Conservation (phyloP, 2,113 vertebrate species). For the Oxyura jamaicensis region DNA sequence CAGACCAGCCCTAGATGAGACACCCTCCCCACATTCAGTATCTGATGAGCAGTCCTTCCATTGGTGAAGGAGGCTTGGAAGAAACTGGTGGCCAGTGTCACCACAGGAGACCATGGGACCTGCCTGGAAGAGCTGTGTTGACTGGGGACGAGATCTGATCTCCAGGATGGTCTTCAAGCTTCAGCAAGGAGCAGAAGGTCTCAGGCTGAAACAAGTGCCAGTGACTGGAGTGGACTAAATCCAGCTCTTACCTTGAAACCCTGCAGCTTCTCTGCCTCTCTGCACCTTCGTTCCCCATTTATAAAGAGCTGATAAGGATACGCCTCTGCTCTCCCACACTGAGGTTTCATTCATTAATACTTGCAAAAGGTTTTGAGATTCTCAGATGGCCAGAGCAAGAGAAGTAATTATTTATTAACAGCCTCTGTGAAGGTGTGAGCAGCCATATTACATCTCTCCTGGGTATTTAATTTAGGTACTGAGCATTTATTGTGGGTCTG, state of each 20-base stretch:
- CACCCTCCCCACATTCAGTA: accelerated
- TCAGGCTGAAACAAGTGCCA: neutral
- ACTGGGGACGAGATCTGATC: neutral
- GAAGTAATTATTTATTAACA: slow-evolving; percentile 68
- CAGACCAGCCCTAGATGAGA: neutral
- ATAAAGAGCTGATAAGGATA: slow-evolving; percentile 27
- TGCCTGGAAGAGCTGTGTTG: neutral
- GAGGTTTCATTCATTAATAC: slow-evolving; percentile 46
- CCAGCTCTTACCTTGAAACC: neutral
- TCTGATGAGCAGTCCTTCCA: accelerated
- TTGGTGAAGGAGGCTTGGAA: neutral
- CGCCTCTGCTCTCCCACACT: neutral
- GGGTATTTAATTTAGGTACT: slow-evolving; percentile 67
- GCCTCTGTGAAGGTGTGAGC: slow-evolving; percentile 45
- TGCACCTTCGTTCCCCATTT: neutral
- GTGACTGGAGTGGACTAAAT: no score
- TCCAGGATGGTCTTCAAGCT: neutral
- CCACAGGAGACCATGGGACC: accelerated
- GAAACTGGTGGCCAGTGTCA: accelerated
- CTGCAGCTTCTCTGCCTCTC: neutral
- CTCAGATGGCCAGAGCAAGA: slow-evolving; percentile 54
- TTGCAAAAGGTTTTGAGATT: slow-evolving; percentile 60
- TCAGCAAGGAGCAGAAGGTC: accelerated
- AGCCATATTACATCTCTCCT: slow-evolving; percentile 44
- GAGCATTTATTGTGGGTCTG: slow-evolving; percentile 49